Conservation (phyloP, 2,113 vertebrate genomes). For the Hippopotamus amphibius region DNA sequence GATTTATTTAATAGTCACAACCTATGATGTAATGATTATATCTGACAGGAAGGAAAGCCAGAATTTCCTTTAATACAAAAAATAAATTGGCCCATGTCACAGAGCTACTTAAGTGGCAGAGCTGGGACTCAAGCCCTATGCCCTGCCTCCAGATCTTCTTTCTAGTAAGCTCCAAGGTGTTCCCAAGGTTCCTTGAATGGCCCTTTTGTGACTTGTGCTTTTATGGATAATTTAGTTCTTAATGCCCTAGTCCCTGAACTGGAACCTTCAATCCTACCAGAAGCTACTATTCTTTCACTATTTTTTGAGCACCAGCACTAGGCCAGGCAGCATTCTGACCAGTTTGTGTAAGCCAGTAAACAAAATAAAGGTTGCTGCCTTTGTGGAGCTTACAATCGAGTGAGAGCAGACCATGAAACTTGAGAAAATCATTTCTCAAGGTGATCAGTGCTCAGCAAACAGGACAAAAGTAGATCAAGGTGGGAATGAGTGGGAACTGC, state of each 20-base stretch:
- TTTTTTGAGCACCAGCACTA: neutral
- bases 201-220: neutral
- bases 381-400: neutral
- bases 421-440: neutral
- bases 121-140: neutral
- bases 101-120: neutral
- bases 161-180: neutral
- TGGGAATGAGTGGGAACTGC: neutral
- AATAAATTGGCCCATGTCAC: neutral
- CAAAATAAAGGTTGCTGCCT: neutral
- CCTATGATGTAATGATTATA: neutral
- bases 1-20: neutral
- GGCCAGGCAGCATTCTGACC: neutral
- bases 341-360: neutral
- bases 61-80: neutral
- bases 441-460: neutral
- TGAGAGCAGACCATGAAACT: neutral
- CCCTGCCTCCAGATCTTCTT: neutral
- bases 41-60: neutral
- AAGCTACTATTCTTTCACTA: neutral
- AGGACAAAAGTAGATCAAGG: neutral
- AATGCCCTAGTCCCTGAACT: neutral
- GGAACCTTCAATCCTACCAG: neutral
- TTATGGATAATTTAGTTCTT: neutral
- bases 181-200: neutral